Conservation (phyloP, 2,113 vertebrate genomes). For the Pteronura brasiliensis region DNA sequence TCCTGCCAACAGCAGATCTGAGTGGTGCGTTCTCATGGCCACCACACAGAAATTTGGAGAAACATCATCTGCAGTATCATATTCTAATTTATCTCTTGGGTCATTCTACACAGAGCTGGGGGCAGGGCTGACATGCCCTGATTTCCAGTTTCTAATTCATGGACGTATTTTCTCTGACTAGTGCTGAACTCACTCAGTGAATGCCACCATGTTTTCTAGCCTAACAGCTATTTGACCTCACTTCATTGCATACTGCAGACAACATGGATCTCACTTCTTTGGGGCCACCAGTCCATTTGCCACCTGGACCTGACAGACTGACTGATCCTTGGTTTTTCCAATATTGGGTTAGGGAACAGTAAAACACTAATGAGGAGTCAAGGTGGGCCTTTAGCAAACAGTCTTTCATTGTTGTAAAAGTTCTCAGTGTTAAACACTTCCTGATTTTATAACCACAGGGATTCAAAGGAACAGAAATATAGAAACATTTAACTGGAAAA, state of each 20-base stretch:
- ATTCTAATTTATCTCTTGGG: not conserved
- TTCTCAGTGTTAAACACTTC: not conserved
- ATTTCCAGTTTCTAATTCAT: not conserved
- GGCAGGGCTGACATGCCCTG: not conserved
- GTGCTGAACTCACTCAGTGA: not conserved
- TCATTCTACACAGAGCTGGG: not conserved
- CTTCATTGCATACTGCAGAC: not conserved
- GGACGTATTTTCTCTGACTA: not conserved
- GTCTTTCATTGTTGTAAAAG: not conserved
- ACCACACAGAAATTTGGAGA: not conserved
- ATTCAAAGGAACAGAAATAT: not conserved
- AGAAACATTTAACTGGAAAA: not conserved
- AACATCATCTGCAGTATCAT: not conserved
- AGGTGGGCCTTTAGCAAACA: not conserved
- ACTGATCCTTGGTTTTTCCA: not conserved
- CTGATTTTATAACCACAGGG: not conserved
- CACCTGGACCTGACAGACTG: not conserved
- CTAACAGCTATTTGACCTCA: not conserved
- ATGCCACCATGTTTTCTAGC: not conserved
- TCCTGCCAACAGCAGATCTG: not conserved
- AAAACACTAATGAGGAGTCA: not conserved
- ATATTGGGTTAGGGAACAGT: not conserved
- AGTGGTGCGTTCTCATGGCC: not conserved
- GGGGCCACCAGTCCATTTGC: not conserved
- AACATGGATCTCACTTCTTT: not conserved